These are phyloP conservation scores for Bursaphelenchus okinawaensis DNA, from an alignment of 2,888 invertebrate genomes.

Conservation along the genomic window DNA sequence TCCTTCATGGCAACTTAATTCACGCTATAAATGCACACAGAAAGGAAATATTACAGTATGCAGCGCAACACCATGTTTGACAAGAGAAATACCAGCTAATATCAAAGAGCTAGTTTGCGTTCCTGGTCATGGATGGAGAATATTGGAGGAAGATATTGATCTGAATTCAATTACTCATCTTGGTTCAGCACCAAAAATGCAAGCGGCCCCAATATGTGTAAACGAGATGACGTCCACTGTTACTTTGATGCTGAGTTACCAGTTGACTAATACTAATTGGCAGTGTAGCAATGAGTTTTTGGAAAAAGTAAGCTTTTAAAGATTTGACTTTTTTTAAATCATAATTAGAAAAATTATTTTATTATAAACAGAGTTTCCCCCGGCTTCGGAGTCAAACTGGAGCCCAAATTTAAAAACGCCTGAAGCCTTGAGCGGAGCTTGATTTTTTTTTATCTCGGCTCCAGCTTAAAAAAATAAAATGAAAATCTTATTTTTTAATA, in stretches of 20 bases:
- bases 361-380: no score
- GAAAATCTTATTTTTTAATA: no score
- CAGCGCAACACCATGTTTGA: conserved; percentile 17
- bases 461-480: no score
- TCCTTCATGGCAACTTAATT: conserved; percentile 25
- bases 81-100: conserved; percentile 19
- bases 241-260: conserved; percentile 16
- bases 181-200: conserved; percentile 17
- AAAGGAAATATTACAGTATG: conserved; percentile 22
- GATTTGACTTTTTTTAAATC: no score
- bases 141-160: conserved; percentile 15
- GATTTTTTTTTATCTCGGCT: no score
- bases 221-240: conserved; percentile 23
- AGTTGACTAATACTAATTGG: neutral
- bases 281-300: neutral
- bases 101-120: conserved; percentile 27
- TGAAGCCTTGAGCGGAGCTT: no score
- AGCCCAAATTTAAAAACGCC: no score
- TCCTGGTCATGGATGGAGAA: conserved; percentile 27
- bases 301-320: conserved; percentile 14
- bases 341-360: no score
- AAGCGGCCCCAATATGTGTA: conserved; percentile 15
- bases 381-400: no score
- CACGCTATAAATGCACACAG: conserved; percentile 19
- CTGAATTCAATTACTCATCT: conserved; percentile 14